Evolutionary conservation across 2,797 vertebrate species (phyloP).

Genomic region (Carcharodon carcharias): DNA sequence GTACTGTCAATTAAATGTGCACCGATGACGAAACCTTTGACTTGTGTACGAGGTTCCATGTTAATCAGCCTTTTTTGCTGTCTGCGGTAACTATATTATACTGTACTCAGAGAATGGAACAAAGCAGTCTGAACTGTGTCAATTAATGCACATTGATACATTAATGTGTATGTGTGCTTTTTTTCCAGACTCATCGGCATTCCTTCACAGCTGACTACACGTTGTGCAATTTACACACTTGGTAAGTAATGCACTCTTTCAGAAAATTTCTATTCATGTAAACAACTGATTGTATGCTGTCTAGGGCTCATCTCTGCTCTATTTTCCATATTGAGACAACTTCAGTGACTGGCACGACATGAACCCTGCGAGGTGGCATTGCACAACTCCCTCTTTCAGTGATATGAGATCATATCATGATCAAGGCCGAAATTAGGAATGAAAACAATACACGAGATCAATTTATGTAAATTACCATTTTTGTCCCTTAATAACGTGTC

Average conservation of each 20-base stretch:
- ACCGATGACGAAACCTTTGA: not conserved
- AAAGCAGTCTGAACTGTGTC: not conserved
- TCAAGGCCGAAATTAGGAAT: not conserved
- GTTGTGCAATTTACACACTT: constrained; percentile 83
- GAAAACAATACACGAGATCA: not conserved
- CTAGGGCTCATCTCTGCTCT: not conserved
- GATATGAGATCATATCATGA: not conserved
- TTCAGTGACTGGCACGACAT: not conserved
- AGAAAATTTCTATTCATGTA: not conserved
- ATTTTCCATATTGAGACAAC: not conserved
- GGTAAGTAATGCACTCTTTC: constrained; percentile 64
- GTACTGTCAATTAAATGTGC: not conserved
- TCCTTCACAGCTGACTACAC: constrained; percentile 85
- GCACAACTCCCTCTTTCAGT: not conserved
- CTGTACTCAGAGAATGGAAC: not conserved
- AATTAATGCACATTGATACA: not conserved
- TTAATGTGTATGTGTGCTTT: constrained; percentile 43
- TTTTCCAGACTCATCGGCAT: constrained; percentile 77
- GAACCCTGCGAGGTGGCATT: not conserved
- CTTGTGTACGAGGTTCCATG: no score
- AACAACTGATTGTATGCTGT: not conserved
- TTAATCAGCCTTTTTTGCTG: not conserved
- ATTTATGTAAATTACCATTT: not conserved
- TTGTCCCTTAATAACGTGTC: not conserved
- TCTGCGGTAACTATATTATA: not conserved